Conservation (phyloP, 2,113 vertebrate genomes). For the Alces alces region DNA sequence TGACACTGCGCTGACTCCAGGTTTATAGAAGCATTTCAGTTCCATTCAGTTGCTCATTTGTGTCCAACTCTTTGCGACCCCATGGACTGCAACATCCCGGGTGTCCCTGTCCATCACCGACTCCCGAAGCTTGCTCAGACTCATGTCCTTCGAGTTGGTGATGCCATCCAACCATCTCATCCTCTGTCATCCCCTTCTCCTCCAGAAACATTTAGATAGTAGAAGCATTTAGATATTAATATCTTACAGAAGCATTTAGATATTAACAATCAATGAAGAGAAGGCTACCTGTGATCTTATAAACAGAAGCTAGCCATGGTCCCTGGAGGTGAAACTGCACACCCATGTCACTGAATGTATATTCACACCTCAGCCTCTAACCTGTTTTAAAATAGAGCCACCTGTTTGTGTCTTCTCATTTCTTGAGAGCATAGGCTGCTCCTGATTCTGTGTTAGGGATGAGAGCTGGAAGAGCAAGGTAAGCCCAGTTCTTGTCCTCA, state of each 20-base stretch:
- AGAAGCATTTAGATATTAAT: background rate
- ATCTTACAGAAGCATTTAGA: background rate
- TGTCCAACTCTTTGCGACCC: rapidly evolving
- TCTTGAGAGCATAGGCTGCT: background rate
- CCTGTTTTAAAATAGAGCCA: background rate
- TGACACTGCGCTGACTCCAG: background rate
- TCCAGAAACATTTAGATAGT: background rate
- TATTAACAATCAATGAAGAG: background rate
- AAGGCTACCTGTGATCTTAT: background rate
- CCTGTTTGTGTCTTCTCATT: background rate
- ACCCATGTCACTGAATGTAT: background rate
- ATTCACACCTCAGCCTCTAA: background rate
- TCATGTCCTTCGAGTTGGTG: background rate
- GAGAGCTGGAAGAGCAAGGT: background rate
- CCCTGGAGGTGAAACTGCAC: background rate
- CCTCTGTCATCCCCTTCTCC: background rate
- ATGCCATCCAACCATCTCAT: background rate
- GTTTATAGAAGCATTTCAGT: background rate
- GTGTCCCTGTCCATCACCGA: background rate
- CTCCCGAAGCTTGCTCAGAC: background rate
- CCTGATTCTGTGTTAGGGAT: background rate
- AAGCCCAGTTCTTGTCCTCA: background rate
- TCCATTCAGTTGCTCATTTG: background rate
- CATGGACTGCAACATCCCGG: background rate
- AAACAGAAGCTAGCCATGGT: background rate